Evolutionary conservation across 92 coral and sea anemone species (phyloP), one percentile per base, ranked within the genome.

Genomic region (Parazoanthus darwini): DNA sequence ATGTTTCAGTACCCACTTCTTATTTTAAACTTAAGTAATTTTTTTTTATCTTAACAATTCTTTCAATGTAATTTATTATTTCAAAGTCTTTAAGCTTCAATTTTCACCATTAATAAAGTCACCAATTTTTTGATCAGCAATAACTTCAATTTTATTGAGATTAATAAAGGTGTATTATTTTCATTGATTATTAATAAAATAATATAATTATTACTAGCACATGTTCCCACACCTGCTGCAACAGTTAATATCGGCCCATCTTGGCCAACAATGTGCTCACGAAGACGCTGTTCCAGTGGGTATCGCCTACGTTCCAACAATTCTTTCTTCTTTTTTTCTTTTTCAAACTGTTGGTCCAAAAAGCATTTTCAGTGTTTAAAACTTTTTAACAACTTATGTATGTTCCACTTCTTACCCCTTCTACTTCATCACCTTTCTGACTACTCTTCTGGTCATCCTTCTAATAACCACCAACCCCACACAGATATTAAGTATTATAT

Each of bases 171-270:
- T 39, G 4, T 39, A 39, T 39, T 39, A 39, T 39, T 39, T 2
- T 39, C 42, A 39, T 39, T 39, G 33, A 39, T 39, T 39, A 39
- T 39, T 39, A 39, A 2, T 39, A 39, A 39, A n/a, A n/a, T n/a
- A n/a, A 39, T 29, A 0, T 39, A 2, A 39, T 39, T 39, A 39
- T 39, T 39, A 39, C 0, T 39, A 39, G 3, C 42, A 39, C 42
- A 20, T 65, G 46, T 86, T 3, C 37, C 73, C 92, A 22, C 77
- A 97, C 99, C 95, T 91, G 98, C 96, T 77, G 99, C 93, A 42
- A 97, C 99, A 88, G 94, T 90, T 26, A 96, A 91, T n/a, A 97
- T 94, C 39, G 99, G 96, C 54, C 99, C 98, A 37, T 97, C 98
- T 82, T 97, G 99, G 77, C 99, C 99, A 66, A 97, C 98, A 59